Conservation (phyloP, 2,797 vertebrate genomes). For the Gallinago stenura region DNA sequence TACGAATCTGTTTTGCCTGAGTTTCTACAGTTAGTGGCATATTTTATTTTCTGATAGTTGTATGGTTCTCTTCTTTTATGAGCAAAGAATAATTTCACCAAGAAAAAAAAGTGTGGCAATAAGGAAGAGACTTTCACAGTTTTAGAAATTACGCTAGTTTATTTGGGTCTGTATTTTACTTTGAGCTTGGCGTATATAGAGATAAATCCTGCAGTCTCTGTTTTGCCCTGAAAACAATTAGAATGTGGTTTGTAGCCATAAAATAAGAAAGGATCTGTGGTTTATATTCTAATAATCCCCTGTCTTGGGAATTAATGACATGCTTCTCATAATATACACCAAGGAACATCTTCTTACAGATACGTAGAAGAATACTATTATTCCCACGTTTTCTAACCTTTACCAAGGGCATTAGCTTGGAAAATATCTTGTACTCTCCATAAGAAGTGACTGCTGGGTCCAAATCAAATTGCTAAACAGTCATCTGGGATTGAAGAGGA, state of each 20-base stretch:
- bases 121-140: not conserved
- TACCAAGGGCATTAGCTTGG: not conserved
- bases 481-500: not conserved
- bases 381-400: not conserved
- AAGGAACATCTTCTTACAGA: not conserved
- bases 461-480: not conserved
- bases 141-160: not conserved
- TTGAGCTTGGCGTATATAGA: not conserved
- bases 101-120: not conserved
- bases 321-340: not conserved
- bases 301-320: not conserved
- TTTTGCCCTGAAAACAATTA: not conserved
- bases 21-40: not conserved
- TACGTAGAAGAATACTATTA: not conserved
- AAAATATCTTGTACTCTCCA: not conserved
- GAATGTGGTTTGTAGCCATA: not conserved
- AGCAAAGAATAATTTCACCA: not conserved
- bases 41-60: not conserved
- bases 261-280: not conserved
- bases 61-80: not conserved
- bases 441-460: not conserved
- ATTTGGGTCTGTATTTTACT: not conserved
- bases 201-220: not conserved
- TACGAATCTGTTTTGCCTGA: not conserved
- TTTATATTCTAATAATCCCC: not conserved